Evolutionary conservation across 92 coral and sea anemone genomes (phyloP).

Genomic region (Epizoanthus ramosus): DNA sequence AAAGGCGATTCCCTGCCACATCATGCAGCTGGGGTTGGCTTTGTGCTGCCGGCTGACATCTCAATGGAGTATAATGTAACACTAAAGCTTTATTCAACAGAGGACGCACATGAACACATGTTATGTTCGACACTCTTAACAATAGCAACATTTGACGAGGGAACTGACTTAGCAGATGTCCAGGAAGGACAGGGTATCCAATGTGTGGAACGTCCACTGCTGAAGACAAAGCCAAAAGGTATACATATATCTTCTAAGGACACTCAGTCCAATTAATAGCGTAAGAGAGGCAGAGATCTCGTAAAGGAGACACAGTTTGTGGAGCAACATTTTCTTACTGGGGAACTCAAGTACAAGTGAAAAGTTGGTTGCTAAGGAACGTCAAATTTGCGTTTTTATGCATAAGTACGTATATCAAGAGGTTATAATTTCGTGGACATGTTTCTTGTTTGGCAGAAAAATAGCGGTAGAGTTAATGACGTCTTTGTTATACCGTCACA

Average conservation of each 20-base stretch:
- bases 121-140: background rate
- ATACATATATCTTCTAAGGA: background rate
- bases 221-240: constrained; percentile 39
- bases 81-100: background rate
- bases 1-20: background rate
- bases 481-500: too few relatives aligned
- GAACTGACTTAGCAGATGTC: background rate
- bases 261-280: too few relatives aligned
- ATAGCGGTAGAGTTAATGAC: too few relatives aligned
- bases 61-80: constrained; percentile 24
- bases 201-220: constrained; percentile 13
- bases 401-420: too few relatives aligned
- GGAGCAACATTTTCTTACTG: too few relatives aligned
- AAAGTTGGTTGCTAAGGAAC: too few relatives aligned
- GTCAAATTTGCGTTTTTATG: too few relatives aligned
- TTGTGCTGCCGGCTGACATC: constrained; percentile 41
- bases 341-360: too few relatives aligned
- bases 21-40: constrained; percentile 30
- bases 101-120: background rate
- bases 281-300: too few relatives aligned
- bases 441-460: too few relatives aligned
- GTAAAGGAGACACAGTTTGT: too few relatives aligned
- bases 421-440: too few relatives aligned
- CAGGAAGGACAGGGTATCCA: constrained; percentile 31
- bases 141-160: constrained; percentile 24